Evolutionary conservation across 2,797 vertebrate species (phyloP).

Genomic region (Nyctibius grandis): DNA sequence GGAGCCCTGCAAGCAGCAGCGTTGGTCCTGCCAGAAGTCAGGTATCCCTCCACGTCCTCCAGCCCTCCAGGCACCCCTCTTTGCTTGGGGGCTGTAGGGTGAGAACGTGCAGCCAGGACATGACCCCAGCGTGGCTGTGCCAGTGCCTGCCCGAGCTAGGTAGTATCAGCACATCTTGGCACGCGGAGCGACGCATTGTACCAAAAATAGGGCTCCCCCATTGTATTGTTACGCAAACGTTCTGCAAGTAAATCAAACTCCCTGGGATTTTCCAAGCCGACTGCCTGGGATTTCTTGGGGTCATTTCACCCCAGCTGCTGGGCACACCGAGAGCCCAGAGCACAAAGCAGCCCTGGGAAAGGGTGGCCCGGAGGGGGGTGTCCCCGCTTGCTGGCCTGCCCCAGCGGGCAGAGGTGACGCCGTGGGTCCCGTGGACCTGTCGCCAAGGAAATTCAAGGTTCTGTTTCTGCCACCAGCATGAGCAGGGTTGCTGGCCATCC

Average conservation of each 20-base stretch:
- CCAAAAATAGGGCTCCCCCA: background rate
- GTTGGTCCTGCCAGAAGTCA: accelerated
- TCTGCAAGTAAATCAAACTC: background rate
- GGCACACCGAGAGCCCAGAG: background rate
- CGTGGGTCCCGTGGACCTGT: accelerated
- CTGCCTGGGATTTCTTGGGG: background rate
- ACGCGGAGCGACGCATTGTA: background rate
- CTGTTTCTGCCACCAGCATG: background rate
- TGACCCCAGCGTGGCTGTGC: background rate
- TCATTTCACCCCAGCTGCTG: background rate
- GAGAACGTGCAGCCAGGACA: accelerated
- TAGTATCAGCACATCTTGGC: background rate
- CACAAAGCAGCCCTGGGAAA: background rate
- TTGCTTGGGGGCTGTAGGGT: no score
- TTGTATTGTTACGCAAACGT: background rate
- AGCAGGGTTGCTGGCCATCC: background rate
- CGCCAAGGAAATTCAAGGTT: background rate
- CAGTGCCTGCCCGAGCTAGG: background rate
- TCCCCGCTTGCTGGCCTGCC: background rate
- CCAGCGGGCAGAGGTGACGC: background rate
- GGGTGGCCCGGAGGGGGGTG: background rate
- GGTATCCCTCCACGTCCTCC: background rate
- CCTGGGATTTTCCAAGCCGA: background rate
- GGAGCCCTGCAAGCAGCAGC: background rate
- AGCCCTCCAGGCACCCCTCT: background rate